Conservation (phyloP, 92 coral and sea anemone genomes). For the Epizoanthus fatuus region DNA sequence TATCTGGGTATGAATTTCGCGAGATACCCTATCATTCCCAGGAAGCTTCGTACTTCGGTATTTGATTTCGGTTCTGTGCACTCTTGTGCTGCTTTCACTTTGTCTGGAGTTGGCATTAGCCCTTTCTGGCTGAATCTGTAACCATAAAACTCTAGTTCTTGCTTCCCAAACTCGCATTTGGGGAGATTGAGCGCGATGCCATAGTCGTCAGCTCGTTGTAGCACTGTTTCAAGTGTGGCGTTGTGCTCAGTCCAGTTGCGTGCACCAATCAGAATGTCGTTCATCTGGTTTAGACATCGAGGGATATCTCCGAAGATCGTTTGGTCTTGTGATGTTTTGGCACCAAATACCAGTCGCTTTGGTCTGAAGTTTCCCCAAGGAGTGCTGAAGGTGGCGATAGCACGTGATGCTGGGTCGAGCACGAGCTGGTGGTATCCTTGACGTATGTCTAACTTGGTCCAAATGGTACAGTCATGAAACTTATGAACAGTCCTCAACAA, state of each 20-base stretch:
- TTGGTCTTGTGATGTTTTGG: background rate
- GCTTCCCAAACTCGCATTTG: constrained; percentile 70
- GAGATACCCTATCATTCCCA: constrained; percentile 68
- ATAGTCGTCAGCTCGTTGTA: constrained; percentile 69
- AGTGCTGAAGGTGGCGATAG: constrained; percentile 53
- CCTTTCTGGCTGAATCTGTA: constrained; percentile 53
- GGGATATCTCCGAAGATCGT: constrained; percentile 53
- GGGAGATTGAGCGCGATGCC: constrained; percentile 70
- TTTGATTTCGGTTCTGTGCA: constrained; percentile 9
- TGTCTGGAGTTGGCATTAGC: constrained; percentile 13
- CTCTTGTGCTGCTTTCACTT: constrained; percentile 61
- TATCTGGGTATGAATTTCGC: constrained; percentile 57
- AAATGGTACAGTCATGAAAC: constrained; percentile 31
- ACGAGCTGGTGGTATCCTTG: constrained; percentile 67
- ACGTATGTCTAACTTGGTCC: constrained; percentile 53
- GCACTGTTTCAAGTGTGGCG: constrained; percentile 47
- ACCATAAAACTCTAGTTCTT: constrained; percentile 67
- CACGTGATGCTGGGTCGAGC: background rate
- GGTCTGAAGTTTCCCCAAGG: constrained; percentile 70
- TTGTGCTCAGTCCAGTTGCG: constrained; percentile 46
- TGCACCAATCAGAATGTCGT: constrained; percentile 64
- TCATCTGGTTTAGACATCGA: constrained; percentile 61
- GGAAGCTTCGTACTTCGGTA: constrained; percentile 67
- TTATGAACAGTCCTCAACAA: constrained; percentile 32
- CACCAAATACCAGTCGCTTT: background rate